Conservation (phyloP, 2,797 vertebrate species). For the Fratercula arctica region DNA sequence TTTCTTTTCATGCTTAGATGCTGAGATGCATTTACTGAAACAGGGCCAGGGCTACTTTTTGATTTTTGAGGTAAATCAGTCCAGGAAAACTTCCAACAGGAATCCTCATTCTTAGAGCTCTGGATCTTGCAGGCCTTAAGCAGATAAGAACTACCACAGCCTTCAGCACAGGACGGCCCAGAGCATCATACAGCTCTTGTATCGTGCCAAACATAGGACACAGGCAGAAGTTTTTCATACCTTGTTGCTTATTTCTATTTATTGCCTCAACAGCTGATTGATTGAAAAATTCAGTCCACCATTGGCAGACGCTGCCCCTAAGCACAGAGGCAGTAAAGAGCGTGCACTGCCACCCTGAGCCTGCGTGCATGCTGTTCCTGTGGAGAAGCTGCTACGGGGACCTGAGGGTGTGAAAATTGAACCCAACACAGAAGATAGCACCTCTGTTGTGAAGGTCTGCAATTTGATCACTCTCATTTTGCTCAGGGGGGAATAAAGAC, state of each 20-base stretch:
- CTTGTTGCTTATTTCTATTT: background rate
- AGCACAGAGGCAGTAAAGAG: background rate
- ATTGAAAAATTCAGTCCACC: background rate
- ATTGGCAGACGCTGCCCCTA: background rate
- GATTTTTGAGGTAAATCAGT: background rate
- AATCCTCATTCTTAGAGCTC: background rate
- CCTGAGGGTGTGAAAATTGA: background rate
- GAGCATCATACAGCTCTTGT: background rate
- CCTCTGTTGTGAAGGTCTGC: background rate
- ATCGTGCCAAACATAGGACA: background rate
- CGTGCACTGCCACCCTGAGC: background rate
- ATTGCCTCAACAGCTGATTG: background rate
- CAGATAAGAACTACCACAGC: background rate
- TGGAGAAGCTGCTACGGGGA: background rate
- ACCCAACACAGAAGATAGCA: background rate
- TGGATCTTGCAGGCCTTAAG: background rate
- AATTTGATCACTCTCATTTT: background rate
- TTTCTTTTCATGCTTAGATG: background rate
- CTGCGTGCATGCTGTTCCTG: background rate
- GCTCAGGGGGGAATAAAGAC: background rate
- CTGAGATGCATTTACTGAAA: constrained; percentile 1
- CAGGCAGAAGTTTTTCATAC: background rate
- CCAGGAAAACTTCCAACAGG: background rate
- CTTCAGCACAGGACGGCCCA: background rate
- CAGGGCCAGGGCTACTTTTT: background rate